Conservation (phyloP, 2,888 invertebrate species). For the Pyralis farinalis region DNA sequence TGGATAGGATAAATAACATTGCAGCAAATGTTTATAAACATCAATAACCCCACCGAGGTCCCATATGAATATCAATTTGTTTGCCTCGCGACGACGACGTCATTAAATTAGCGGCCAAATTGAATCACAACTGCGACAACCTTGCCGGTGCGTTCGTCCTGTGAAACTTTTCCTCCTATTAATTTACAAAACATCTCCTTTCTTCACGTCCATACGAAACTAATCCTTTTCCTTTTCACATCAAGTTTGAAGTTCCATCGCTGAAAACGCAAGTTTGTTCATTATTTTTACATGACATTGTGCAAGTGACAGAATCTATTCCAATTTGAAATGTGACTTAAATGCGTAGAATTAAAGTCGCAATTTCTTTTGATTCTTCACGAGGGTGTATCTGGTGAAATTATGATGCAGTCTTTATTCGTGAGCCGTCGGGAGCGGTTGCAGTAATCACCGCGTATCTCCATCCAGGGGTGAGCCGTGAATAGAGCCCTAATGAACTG, state of each 20-base stretch:
- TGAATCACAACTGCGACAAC: conserved; percentile 80
- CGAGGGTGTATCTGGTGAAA: conserved; percentile 78
- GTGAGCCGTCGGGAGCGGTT: conserved; percentile 81
- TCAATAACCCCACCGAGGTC: conserved; percentile 62
- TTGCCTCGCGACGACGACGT: conserved; percentile 70
- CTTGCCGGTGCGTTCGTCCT: conserved; percentile 71
- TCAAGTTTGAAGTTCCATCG: conserved; percentile 55
- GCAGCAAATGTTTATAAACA: conserved; percentile 36
- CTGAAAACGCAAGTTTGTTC: conserved; percentile 65
- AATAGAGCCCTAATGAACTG: conserved; percentile 81
- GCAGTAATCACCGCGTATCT: conserved; percentile 82
- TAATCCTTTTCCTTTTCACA: conserved; percentile 35
- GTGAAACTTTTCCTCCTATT: conserved; percentile 80
- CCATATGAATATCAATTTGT: conserved; percentile 81
- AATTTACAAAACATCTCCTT: conserved; percentile 77
- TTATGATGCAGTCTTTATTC: conserved; percentile 82
- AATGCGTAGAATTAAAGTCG: conserved; percentile 46
- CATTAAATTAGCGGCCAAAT: conserved; percentile 81
- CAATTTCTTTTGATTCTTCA: conserved; percentile 42
- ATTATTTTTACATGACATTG: conserved; percentile 81
- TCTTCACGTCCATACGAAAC: conserved; percentile 37
- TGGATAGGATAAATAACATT: too few relatives aligned
- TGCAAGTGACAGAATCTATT: conserved; percentile 65
- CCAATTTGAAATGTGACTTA: conserved; percentile 53
- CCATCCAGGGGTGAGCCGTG: conserved; percentile 78